These are phyloP conservation scores for Ctenodactylus gundi DNA, from an alignment of 2,113 vertebrate genomes.

Conservation along the genomic window DNA sequence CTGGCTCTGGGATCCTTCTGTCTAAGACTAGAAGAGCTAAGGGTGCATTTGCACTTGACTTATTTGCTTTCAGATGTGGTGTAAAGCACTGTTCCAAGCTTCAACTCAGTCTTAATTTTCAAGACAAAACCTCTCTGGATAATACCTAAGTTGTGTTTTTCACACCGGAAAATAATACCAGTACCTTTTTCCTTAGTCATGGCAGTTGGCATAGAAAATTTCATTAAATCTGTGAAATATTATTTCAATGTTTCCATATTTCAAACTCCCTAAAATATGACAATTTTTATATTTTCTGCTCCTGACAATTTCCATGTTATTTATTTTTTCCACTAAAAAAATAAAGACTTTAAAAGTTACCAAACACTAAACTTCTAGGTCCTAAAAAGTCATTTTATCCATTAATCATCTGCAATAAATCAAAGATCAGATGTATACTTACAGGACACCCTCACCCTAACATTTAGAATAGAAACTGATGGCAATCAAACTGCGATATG, in stretches of 20 bases:
- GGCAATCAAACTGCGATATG: not conserved
- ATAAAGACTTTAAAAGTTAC: slow-evolving; percentile 2
- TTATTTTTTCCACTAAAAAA: slow-evolving; percentile 25
- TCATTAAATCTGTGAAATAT: slow-evolving; percentile 4
- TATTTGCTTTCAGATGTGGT: slow-evolving; percentile 7
- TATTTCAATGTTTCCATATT: slow-evolving; percentile 5
- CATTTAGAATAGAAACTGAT: slow-evolving; percentile 43
- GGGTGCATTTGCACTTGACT: not conserved
- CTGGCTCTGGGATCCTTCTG: not conserved
- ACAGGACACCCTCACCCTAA: not conserved
- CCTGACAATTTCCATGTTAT: slow-evolving; percentile 9
- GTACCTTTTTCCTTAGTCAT: not conserved
- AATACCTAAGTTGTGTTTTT: not conserved
- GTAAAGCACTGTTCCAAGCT: not conserved
- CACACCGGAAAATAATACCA: not conserved
- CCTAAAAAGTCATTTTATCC: slow-evolving; percentile 38
- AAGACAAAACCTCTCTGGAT: slow-evolving; percentile 1
- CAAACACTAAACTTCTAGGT: slow-evolving; percentile 44
- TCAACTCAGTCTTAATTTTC: not conserved
- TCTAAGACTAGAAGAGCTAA: not conserved
- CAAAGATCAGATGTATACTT: not conserved
- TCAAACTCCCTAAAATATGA: not conserved
- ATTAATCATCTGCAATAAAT: slow-evolving; percentile 49
- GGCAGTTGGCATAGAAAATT: not conserved
- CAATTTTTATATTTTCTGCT: too few species aligned